These are phyloP conservation scores for Spilosoma lubricipeda DNA, from an alignment of 2,888 invertebrate genomes.

Conservation along the genomic window DNA sequence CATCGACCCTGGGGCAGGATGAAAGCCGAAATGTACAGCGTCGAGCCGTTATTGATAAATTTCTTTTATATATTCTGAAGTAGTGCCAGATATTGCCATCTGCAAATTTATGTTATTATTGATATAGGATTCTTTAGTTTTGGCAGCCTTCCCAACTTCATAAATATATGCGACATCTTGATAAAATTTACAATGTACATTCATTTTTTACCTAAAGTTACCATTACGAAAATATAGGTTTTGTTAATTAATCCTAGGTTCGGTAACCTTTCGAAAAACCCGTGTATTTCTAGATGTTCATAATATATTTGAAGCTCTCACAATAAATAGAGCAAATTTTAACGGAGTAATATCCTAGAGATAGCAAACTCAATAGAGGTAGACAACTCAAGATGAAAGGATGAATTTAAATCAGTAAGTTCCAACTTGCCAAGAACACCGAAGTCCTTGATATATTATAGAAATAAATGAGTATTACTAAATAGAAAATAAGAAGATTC, in stretches of 20 bases:
- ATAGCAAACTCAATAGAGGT: too few relatives aligned
- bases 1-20: neutral
- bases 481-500: too few relatives aligned
- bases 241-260: neutral
- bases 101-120: constrained; percentile 2
- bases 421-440: too few relatives aligned
- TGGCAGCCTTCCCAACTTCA: constrained; percentile 2
- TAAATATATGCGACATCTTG: constrained; percentile 5
- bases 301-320: too few relatives aligned
- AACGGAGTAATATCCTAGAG: too few relatives aligned
- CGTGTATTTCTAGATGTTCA: too few relatives aligned
- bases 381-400: too few relatives aligned
- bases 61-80: constrained; percentile 8
- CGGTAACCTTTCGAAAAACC: neutral
- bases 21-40: neutral
- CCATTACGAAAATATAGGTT: neutral
- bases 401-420: too few relatives aligned
- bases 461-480: too few relatives aligned
- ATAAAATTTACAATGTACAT: neutral
- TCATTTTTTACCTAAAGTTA: neutral
- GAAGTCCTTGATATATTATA: too few relatives aligned
- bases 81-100: constrained; percentile 5
- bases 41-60: neutral
- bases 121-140: neutral
- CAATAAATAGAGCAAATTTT: too few relatives aligned